Conservation (phyloP, 1,140 invertebrate genomes). For the Diachasmimorpha longicaudata region DNA sequence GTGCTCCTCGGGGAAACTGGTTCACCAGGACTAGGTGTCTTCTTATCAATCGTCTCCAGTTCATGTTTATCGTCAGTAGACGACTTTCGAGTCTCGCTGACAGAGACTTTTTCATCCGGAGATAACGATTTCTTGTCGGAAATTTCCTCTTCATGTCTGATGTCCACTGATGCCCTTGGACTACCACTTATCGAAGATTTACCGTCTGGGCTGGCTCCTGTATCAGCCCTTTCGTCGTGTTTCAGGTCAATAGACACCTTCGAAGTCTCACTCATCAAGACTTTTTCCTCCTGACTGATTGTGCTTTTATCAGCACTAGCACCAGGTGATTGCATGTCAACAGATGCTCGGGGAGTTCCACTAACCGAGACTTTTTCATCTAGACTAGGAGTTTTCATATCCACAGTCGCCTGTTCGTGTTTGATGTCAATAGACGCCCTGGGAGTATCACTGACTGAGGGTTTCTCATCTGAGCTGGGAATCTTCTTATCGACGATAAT, state of each 20-base stretch:
- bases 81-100: not conserved
- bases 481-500: not conserved
- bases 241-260: too few relatives aligned
- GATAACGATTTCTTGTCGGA: too few relatives aligned
- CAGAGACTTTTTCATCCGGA: not conserved
- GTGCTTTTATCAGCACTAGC: too few relatives aligned
- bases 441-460: not conserved
- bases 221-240: too few relatives aligned
- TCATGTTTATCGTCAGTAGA: slow-evolving; percentile 17
- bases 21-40: not conserved
- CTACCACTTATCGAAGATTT: too few relatives aligned
- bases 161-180: not conserved
- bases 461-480: not conserved
- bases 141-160: not conserved
- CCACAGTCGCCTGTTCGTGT: not conserved
- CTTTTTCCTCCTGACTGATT: too few relatives aligned
- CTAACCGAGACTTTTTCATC: not conserved
- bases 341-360: too few relatives aligned
- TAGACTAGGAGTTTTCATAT: not conserved
- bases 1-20: not conserved
- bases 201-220: not conserved
- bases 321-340: too few relatives aligned
- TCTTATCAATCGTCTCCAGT: not conserved
- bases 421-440: not conserved
- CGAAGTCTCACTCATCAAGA: too few relatives aligned